A percentile compares a stretch with the other conserved stretches of the same genome.
Evolutionary conservation across 2,888 invertebrate genomes (phyloP).

Genomic region (Aproaerema taeniolella): DNA sequence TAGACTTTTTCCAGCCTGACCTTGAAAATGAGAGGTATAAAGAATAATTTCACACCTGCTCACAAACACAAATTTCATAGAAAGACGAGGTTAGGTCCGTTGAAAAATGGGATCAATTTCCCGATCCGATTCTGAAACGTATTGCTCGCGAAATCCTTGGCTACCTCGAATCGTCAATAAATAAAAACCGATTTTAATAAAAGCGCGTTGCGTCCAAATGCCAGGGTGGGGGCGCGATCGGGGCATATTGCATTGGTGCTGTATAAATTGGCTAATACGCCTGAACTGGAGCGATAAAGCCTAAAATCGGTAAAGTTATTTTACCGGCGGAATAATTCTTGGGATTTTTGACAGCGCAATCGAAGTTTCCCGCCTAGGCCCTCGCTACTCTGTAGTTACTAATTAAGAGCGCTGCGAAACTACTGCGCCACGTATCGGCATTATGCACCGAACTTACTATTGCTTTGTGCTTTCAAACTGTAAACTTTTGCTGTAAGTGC

Average conservation of each 20-base stretch:
- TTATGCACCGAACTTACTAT: conserved; percentile 32
- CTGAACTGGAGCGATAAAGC: conserved; percentile 72
- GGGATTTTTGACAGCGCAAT: conserved; percentile 77
- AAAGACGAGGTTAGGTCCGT: conserved; percentile 9
- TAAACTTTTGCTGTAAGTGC: too few species aligned
- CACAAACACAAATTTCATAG: conserved; percentile 6
- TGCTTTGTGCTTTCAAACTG: conserved; percentile 28
- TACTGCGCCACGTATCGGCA: conserved; percentile 47
- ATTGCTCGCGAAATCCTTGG: conserved; percentile 41
- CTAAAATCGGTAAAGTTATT: conserved; percentile 74
- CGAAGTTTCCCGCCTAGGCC: conserved; percentile 72
- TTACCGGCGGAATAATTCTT: conserved; percentile 72
- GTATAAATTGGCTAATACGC: conserved; percentile 73
- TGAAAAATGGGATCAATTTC: conserved; percentile 20
- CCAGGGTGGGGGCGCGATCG: conserved; percentile 39
- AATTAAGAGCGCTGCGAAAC: conserved; percentile 61
- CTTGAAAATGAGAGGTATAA: too few species aligned
- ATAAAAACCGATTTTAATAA: conserved; percentile 72
- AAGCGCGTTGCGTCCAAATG: conserved; percentile 52
- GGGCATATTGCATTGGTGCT: conserved; percentile 65
- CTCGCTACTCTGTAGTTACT: conserved; percentile 50
- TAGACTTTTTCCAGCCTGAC: too few species aligned
- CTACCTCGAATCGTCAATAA: conserved; percentile 59
- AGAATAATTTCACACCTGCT: conserved; percentile 4
- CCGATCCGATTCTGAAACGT: conserved; percentile 25